Evolutionary conservation across 2,113 vertebrate genomes (phyloP).

Genomic region (Macaca mulatta): DNA sequence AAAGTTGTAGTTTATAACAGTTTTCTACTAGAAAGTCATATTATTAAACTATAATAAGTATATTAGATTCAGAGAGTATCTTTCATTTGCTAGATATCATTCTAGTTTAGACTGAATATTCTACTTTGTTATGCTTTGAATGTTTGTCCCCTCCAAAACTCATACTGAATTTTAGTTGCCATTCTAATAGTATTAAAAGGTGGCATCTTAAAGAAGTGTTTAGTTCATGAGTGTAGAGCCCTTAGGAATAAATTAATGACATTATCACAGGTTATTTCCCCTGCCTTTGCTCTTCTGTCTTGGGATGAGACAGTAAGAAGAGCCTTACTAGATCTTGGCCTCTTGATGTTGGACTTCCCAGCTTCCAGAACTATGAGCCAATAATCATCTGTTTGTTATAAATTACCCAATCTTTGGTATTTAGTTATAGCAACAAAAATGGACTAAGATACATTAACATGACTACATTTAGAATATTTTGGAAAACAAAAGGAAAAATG

Average conservation of each 20-base stretch:
- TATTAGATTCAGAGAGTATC: neutral
- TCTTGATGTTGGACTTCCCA: too few relatives aligned
- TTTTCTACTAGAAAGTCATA: neutral
- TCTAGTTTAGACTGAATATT: neutral
- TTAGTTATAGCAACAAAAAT: too few relatives aligned
- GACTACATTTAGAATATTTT: neutral
- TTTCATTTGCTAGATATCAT: neutral
- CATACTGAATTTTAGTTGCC: neutral
- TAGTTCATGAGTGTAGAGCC: neutral
- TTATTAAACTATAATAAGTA: neutral
- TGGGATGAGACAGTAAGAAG: too few relatives aligned
- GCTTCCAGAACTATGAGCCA: too few relatives aligned
- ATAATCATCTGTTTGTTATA: too few relatives aligned
- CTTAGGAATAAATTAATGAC: neutral
- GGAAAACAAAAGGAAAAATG: neutral
- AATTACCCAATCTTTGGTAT: too few relatives aligned
- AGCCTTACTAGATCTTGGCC: too few relatives aligned
- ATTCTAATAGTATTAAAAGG: neutral
- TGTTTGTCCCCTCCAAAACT: neutral
- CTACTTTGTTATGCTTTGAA: neutral
- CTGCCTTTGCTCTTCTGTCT: too few relatives aligned
- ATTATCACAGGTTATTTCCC: too few relatives aligned
- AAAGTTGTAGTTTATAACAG: neutral
- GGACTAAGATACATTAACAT: neutral
- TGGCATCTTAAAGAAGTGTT: neutral